These are phyloP conservation scores for Resseliella maxima DNA, from an alignment of 2,888 invertebrate genomes.

Conservation along the genomic window DNA sequence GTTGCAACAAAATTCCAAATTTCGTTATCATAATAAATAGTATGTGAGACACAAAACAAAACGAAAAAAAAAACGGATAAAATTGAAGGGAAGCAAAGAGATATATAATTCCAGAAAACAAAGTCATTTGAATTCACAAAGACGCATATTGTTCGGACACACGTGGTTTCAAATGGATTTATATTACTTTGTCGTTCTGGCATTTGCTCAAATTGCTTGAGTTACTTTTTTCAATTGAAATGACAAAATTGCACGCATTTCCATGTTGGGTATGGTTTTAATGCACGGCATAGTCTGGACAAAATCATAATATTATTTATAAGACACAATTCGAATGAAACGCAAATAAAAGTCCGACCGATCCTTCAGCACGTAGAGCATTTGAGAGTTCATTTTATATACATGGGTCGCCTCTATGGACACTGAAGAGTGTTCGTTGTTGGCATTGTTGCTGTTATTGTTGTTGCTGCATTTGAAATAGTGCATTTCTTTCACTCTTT, in stretches of 20 bases:
- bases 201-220: not conserved
- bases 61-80: not conserved
- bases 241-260: constrained; percentile 35
- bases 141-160: constrained; percentile 39
- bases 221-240: not conserved
- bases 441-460: not conserved
- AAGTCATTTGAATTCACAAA: constrained; percentile 32
- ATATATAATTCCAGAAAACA: not conserved
- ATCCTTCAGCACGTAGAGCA: constrained; percentile 5
- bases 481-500: no score
- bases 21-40: not conserved
- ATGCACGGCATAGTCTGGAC: constrained; percentile 41
- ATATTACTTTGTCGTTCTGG: not conserved
- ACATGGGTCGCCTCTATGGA: no score
- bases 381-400: no score
- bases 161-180: constrained; percentile 19
- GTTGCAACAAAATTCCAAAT: not conserved
- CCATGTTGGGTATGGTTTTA: not conserved
- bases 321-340: not conserved
- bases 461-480: not conserved
- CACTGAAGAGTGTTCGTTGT: not conserved
- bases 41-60: not conserved
- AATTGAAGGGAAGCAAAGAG: not conserved
- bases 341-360: not conserved
- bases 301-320: constrained; percentile 35